A percentile compares a stretch with the other conserved stretches of the same genome.
These are phyloP conservation scores for Augochlora pura DNA, from an alignment of 1,140 invertebrate genomes.

Conservation along the genomic window DNA sequence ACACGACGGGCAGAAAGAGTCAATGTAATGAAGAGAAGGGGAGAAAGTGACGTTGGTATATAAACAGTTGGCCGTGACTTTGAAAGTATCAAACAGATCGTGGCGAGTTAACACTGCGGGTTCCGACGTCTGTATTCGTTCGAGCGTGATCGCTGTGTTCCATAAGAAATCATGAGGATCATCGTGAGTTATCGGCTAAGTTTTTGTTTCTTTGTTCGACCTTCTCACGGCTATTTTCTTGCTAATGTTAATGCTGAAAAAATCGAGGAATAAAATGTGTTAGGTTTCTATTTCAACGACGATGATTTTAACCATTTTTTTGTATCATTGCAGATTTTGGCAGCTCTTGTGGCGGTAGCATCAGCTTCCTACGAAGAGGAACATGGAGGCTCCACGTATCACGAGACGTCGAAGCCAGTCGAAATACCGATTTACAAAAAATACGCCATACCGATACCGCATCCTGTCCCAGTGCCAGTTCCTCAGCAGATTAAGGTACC, in stretches of 20 bases:
- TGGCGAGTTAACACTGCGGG: conserved; percentile 33
- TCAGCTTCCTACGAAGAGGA: conserved; percentile 69
- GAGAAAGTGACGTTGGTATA: conserved; percentile 78
- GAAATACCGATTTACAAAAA: conserved; percentile 88
- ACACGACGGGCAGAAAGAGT: conserved; percentile 32
- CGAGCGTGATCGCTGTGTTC: conserved; percentile 43
- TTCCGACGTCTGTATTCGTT: conserved; percentile 27
- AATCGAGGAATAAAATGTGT: background rate
- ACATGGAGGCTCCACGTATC: conserved; percentile 69
- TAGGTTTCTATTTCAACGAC: no score
- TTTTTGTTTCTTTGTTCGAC: background rate
- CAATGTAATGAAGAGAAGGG: conserved; percentile 72
- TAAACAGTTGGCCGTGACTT: conserved; percentile 79
- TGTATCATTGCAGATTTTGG: conserved; percentile 60
- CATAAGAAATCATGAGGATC: conserved; percentile 65
- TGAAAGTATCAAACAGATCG: conserved; percentile 73
- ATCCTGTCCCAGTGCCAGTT: conserved; percentile 87
- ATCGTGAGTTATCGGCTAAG: conserved; percentile 69
- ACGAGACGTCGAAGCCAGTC: conserved; percentile 82
- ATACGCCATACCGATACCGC: conserved; percentile 87
- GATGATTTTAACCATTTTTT: background rate
- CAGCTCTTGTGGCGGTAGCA: conserved; percentile 57
- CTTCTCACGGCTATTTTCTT: background rate
- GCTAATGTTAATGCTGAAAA: background rate
- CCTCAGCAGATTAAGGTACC: conserved; percentile 88